Conservation (phyloP, 2,797 vertebrate genomes). For the Acrossocheilus fasciatus region DNA sequence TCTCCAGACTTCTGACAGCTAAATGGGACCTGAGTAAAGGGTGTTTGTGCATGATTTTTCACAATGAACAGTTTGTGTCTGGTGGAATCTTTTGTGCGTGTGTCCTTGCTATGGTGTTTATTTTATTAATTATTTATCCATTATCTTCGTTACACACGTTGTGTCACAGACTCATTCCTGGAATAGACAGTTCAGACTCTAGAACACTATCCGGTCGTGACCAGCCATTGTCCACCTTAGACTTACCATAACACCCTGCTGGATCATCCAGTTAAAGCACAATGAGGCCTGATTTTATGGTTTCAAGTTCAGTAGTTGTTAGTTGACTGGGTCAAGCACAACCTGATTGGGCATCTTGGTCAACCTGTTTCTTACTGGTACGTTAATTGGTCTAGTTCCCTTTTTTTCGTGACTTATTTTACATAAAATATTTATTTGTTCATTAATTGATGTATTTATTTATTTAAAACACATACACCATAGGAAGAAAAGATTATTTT, state of each 20-base stretch:
- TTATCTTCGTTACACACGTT: constrained; percentile 19
- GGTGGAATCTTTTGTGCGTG: background rate
- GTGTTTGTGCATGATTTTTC: constrained; percentile 4
- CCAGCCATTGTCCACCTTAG: constrained; percentile 1
- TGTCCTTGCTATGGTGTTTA: background rate
- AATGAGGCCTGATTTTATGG: background rate
- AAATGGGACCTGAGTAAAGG: constrained; percentile 44
- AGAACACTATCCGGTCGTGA: background rate
- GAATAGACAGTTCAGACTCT: constrained; percentile 22
- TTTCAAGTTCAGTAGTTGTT: background rate
- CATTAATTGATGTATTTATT: background rate
- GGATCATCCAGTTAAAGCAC: background rate
- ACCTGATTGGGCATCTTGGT: too few relatives aligned
- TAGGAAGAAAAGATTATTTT: background rate
- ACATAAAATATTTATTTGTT: background rate
- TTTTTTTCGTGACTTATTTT: background rate
- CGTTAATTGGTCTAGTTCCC: background rate
- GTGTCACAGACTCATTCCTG: constrained; percentile 14
- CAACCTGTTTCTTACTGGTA: background rate
- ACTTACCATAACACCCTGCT: background rate
- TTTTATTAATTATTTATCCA: constrained; percentile 24
- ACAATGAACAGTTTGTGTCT: background rate
- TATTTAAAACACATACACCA: background rate
- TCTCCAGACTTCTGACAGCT: constrained; percentile 45
- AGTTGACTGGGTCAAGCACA: background rate